phyloP scores from a whole-genome alignment of 2,113 vertebrate genomes.

The Scophthalmus maximus region DNA sequence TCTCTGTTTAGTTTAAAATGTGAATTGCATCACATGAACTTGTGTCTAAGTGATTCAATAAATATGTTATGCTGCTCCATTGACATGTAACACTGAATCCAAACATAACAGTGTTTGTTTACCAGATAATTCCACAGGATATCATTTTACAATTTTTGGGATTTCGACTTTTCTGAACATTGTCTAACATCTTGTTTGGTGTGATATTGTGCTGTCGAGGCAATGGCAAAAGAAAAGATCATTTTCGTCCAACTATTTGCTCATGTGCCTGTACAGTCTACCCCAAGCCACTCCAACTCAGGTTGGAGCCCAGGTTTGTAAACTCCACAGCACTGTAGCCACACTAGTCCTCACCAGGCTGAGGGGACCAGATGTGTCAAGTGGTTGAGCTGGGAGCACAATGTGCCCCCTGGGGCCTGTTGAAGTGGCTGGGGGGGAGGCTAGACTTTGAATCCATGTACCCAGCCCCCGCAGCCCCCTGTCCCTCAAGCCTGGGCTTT shows the following conservation, averaged over 20 bases:
- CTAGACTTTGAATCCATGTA: conserved; percentile 44
- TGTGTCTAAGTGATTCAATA: background rate
- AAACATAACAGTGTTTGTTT: background rate
- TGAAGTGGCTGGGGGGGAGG: conserved; percentile 47
- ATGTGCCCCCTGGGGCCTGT: conserved; percentile 45
- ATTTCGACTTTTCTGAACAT: conserved; percentile 13
- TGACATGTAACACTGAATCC: background rate
- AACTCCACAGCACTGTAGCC: conserved; percentile 24
- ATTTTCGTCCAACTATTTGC: conserved; percentile 1
- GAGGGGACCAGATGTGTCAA: conserved; percentile 73
- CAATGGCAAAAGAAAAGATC: background rate
- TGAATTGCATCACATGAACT: background rate
- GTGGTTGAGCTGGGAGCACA: conserved; percentile 53
- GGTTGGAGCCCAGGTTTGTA: conserved; percentile 19
- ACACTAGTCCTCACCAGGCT: conserved; percentile 33
- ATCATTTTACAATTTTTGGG: background rate
- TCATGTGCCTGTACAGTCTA: conserved; percentile 10
- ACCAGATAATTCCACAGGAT: background rate
- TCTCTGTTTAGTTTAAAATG: background rate
- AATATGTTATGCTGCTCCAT: background rate
- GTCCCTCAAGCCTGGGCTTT: conserved; percentile 68
- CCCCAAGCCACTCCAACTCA: conserved; percentile 10
- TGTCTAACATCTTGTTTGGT: background rate
- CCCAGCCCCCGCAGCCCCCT: conserved; percentile 35
- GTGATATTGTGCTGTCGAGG: background rate